Percentiles rank a stretch among this genome's conserved stretches.
Conservation (phyloP, 2,797 vertebrate species). For the Cuculus canorus region DNA sequence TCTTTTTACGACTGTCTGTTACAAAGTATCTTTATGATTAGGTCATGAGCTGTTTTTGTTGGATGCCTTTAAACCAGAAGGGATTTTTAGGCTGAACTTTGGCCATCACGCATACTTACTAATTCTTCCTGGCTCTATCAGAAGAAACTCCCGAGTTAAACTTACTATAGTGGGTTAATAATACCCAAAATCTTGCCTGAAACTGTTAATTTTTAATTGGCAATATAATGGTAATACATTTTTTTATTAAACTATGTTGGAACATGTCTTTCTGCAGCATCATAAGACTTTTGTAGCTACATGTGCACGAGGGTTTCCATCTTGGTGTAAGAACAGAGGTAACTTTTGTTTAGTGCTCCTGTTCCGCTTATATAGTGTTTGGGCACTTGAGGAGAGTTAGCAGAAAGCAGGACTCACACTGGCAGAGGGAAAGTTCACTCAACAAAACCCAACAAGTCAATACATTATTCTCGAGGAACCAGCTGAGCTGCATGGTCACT, state of each 20-base stretch:
- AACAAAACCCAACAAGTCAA: not conserved
- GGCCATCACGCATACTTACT: not conserved
- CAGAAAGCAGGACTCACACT: not conserved
- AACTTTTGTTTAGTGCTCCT: not conserved
- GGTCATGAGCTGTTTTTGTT: not conserved
- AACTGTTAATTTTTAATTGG: not conserved
- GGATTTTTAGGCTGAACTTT: not conserved
- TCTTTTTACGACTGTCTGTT: not conserved
- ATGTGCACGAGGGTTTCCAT: accelerated
- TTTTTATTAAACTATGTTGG: not conserved
- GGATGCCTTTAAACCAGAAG: not conserved
- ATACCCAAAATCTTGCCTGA: not conserved
- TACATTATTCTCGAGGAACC: not conserved
- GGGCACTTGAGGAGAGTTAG: not conserved
- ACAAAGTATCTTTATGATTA: not conserved
- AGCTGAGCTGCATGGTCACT: not conserved
- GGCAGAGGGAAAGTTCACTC: not conserved
- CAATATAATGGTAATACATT: not conserved
- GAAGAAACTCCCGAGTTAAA: not conserved
- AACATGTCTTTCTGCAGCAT: not conserved
- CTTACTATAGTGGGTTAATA: not conserved
- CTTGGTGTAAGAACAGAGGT: not conserved
- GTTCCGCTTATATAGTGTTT: not conserved
- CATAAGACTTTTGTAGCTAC: not conserved
- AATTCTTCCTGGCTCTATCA: not conserved